phyloP scores from a whole-genome alignment of 2,113 vertebrate species.

The Aspiorhynchus laticeps region DNA sequence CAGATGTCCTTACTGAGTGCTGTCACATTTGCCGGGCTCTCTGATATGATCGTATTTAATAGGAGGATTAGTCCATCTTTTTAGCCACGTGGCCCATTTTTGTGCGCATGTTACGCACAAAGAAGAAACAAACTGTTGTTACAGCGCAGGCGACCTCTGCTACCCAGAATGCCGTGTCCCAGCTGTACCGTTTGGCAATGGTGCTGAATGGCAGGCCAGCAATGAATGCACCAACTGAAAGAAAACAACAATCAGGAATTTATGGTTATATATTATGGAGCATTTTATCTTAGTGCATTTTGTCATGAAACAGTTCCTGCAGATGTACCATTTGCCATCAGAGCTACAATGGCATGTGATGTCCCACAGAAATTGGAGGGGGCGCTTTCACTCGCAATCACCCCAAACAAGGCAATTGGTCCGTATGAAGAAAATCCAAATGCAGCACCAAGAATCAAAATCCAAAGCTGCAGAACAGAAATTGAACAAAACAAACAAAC shows the following conservation, averaged over 20 bases:
- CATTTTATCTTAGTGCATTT: background rate
- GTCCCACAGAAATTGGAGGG: slow-evolving; percentile 94
- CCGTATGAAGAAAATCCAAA: slow-evolving; percentile 96
- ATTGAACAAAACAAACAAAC: background rate
- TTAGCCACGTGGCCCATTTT: slow-evolving; percentile 86
- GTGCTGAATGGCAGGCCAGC: slow-evolving; percentile 96
- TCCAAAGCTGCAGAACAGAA: slow-evolving; percentile 84
- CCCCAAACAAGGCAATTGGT: slow-evolving; percentile 92
- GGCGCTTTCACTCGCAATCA: slow-evolving; percentile 94
- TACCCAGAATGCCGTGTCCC: slow-evolving; percentile 94
- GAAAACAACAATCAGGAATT: slow-evolving; percentile 24
- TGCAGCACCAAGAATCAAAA: slow-evolving; percentile 86
- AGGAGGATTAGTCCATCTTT: slow-evolving; percentile 83
- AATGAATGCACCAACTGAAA: slow-evolving; percentile 92
- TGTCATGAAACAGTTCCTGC: background rate
- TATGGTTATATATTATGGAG: too few species aligned
- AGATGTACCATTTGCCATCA: slow-evolving; percentile 93
- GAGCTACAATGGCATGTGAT: slow-evolving; percentile 93
- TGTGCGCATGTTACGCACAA: slow-evolving; percentile 92
- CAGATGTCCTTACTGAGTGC: background rate
- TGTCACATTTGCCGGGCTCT: slow-evolving; percentile 13
- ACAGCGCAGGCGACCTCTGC: slow-evolving; percentile 81
- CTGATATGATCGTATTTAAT: background rate
- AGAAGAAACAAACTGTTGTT: slow-evolving; percentile 85
- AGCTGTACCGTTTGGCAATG: slow-evolving; percentile 92